A percentile compares a stretch with the other conserved stretches of the same genome.
Evolutionary conservation across 2,888 invertebrate species (phyloP).

Genomic region (Agonopterix arenella): DNA sequence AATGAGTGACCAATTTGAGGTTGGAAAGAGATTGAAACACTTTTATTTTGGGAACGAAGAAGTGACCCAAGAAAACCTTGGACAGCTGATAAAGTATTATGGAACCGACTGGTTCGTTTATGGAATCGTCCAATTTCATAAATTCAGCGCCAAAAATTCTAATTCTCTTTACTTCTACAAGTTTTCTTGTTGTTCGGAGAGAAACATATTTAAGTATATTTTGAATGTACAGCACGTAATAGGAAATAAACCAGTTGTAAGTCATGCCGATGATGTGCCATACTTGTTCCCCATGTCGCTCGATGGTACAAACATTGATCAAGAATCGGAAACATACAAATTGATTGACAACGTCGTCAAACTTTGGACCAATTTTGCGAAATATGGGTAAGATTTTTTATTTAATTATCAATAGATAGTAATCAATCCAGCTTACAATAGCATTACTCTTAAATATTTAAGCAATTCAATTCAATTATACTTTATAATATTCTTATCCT

Average conservation of each 20-base stretch:
- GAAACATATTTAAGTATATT: constrained; percentile 22
- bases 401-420: too few species aligned
- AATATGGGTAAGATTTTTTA: constrained; percentile 28
- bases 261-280: constrained; percentile 29
- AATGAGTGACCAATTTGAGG: constrained; percentile 29
- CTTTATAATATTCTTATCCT: too few species aligned
- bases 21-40: constrained; percentile 30
- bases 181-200: constrained; percentile 31
- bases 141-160: constrained; percentile 20
- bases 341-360: constrained; percentile 23
- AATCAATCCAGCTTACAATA: too few species aligned
- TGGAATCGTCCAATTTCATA: constrained; percentile 11
- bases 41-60: constrained; percentile 31
- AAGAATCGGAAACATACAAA: constrained; percentile 17
- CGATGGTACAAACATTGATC: too few species aligned
- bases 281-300: constrained; percentile 22
- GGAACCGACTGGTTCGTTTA: neutral
- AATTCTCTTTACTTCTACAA: constrained; percentile 32
- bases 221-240: constrained; percentile 10
- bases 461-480: too few species aligned
- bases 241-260: constrained; percentile 15
- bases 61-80: constrained; percentile 22
- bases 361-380: constrained; percentile 23
- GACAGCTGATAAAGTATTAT: constrained; percentile 18
- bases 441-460: too few species aligned